These are phyloP conservation scores for Cryptoprocta ferox DNA, from an alignment of 2,797 vertebrate genomes.

Conservation along the genomic window DNA sequence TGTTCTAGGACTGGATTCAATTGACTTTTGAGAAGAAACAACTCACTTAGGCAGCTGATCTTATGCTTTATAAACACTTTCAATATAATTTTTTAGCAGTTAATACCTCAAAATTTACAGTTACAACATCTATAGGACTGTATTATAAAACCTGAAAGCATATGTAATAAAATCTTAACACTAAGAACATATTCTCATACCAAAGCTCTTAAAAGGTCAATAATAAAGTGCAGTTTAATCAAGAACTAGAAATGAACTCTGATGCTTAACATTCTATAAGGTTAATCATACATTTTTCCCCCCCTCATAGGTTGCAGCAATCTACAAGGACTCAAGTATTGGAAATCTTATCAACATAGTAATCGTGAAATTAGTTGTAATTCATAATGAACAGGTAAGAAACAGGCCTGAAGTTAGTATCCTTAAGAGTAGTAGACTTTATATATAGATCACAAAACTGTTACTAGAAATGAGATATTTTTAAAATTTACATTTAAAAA, in stretches of 20 bases:
- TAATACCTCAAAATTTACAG: slow-evolving; percentile 71
- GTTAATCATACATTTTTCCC: slow-evolving; percentile 69
- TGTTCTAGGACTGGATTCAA: background rate
- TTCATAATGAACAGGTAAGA: slow-evolving; percentile 97
- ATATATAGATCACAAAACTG: background rate
- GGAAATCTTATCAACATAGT: slow-evolving; percentile 98
- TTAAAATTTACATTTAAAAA: background rate
- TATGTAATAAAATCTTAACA: slow-evolving; percentile 59
- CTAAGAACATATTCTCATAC: slow-evolving; percentile 42
- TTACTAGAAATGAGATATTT: background rate
- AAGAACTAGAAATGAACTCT: slow-evolving; percentile 63
- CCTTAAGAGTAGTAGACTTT: background rate
- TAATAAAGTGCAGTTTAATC: slow-evolving; percentile 61
- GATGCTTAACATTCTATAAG: background rate
- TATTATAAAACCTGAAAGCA: slow-evolving; percentile 62
- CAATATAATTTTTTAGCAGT: slow-evolving; percentile 76
- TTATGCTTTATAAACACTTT: background rate
- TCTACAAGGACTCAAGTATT: slow-evolving; percentile 97
- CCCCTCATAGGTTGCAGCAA: slow-evolving; percentile 93
- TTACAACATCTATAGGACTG: slow-evolving; percentile 69
- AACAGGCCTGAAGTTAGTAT: background rate
- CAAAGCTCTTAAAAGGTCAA: background rate
- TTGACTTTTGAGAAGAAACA: background rate
- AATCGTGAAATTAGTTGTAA: slow-evolving; percentile 95
- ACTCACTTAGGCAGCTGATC: background rate